These are phyloP conservation scores for Hyperoodon ampullatus DNA, from an alignment of 2,113 vertebrate genomes.

Conservation along the genomic window DNA sequence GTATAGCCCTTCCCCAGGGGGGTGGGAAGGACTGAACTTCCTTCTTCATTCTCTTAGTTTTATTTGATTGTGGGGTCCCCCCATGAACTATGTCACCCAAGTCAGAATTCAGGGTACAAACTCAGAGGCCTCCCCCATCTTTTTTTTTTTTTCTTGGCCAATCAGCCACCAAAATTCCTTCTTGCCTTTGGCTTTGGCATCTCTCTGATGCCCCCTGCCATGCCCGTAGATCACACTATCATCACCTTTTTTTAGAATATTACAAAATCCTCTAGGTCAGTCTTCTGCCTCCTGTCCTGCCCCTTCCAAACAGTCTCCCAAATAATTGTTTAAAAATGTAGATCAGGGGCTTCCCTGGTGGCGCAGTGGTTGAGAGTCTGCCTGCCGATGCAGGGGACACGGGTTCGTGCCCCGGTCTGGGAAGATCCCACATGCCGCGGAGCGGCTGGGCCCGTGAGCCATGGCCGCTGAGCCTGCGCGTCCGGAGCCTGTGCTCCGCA, in stretches of 20 bases:
- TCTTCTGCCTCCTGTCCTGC: background rate
- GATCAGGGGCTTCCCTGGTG: too few relatives aligned
- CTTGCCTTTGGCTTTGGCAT: background rate
- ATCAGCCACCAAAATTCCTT: background rate
- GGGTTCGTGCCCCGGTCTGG: too few relatives aligned
- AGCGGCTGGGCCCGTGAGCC: too few relatives aligned
- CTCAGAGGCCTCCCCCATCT: background rate
- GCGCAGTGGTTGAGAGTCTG: too few relatives aligned
- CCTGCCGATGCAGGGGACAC: too few relatives aligned
- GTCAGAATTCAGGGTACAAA: background rate
- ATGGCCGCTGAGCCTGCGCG: too few relatives aligned
- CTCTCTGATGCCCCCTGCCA: background rate
- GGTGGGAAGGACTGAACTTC: background rate
- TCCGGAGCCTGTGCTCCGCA: too few relatives aligned
- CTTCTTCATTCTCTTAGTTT: background rate
- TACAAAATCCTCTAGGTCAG: background rate
- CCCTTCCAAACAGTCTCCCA: background rate
- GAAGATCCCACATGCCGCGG: too few relatives aligned
- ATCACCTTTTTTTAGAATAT: background rate
- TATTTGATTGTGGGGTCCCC: background rate
- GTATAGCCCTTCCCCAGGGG: fast-evolving
- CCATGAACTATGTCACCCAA: background rate
- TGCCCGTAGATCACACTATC: background rate
- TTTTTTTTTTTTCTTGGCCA: background rate
- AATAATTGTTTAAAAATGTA: background rate